Evolutionary conservation across 2,888 invertebrate species (phyloP).

Genomic region (Cordylochernes scorpioides): DNA sequence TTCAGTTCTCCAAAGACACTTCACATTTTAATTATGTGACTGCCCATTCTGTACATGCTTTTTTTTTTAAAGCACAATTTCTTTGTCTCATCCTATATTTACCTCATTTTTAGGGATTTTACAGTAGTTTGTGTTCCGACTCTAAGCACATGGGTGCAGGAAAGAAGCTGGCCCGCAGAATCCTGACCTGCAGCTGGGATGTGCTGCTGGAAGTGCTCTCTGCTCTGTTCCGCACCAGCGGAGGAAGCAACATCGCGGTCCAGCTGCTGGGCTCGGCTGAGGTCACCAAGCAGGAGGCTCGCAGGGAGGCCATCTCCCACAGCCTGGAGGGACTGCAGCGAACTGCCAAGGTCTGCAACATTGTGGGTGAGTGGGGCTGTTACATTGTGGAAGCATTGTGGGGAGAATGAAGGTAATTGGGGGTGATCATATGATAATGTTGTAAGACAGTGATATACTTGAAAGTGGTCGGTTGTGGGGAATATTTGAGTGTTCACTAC

Average conservation of each 20-base stretch:
- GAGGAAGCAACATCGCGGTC: slow-evolving; percentile 24
- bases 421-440: no score
- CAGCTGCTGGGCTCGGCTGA: slow-evolving; percentile 24
- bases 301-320: slow-evolving; percentile 46
- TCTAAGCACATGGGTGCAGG: slow-evolving; percentile 2
- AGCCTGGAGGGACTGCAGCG: slow-evolving; percentile 69
- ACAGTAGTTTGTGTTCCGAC: background rate
- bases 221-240: slow-evolving; percentile 31
- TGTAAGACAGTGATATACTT: no score
- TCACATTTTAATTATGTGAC: no score
- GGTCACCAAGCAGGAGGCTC: slow-evolving; percentile 24
- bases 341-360: slow-evolving; percentile 68
- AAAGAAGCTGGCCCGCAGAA: slow-evolving; percentile 27
- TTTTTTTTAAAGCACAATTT: no score
- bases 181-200: slow-evolving; percentile 72
- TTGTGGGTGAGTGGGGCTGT: slow-evolving; percentile 31
- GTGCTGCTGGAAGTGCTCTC: slow-evolving; percentile 66
- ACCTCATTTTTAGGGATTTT: background rate
- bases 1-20: no score
- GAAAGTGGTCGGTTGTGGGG: no score
- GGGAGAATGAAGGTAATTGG: no score
- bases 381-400: no score
- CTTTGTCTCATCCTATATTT: no score
- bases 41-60: no score
- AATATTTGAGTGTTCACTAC: no score